phyloP scores from a whole-genome alignment of 2,113 vertebrate species.

The Vicugna pacos region DNA sequence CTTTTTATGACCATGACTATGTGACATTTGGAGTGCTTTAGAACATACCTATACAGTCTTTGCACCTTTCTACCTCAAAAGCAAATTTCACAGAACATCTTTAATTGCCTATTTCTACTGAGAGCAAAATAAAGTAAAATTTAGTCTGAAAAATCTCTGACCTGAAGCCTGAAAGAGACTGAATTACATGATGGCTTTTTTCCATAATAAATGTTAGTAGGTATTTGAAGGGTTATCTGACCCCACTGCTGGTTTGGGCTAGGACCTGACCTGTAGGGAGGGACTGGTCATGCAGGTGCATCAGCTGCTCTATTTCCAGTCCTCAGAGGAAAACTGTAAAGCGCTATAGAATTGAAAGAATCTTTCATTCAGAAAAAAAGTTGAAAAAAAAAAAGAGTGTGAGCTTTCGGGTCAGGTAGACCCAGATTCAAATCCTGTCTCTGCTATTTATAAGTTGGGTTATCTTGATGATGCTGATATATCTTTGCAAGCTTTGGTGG shows the following conservation, averaged over 20 bases:
- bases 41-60: conserved; percentile 15
- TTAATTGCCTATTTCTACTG: conserved; percentile 65
- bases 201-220: not conserved
- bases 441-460: not conserved
- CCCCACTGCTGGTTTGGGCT: not conserved
- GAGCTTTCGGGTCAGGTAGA: not conserved
- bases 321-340: not conserved
- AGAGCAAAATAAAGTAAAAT: conserved; percentile 65
- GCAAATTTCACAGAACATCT: conserved; percentile 62
- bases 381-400: too few species aligned
- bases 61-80: conserved; percentile 62
- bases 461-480: not conserved
- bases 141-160: conserved; percentile 43
- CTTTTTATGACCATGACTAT: conserved; percentile 46
- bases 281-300: not conserved
- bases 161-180: not conserved
- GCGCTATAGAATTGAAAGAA: too few species aligned
- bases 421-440: not conserved
- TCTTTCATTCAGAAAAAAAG: too few species aligned
- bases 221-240: not conserved
- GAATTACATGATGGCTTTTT: not conserved
- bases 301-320: not conserved
- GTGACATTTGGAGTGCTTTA: conserved; percentile 57
- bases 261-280: not conserved
- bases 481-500: not conserved